Percentiles rank a stretch among this genome's conserved stretches.
phyloP scores from a whole-genome alignment of 2,797 vertebrate species.

The Mallotus villosus region DNA sequence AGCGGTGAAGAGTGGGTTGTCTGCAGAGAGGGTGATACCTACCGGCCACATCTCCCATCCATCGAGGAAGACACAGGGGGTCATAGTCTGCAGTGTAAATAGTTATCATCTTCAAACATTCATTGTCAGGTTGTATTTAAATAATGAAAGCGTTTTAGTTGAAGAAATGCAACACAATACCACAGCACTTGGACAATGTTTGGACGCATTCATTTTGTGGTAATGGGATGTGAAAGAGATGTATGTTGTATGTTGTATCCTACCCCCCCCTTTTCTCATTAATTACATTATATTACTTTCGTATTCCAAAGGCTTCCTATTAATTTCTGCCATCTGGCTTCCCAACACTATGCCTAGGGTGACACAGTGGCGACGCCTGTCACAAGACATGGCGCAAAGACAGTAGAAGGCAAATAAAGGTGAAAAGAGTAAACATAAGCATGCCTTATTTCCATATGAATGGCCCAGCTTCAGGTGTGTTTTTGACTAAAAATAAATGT shows the following conservation, averaged over 20 bases:
- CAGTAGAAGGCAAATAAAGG: conserved; percentile 48
- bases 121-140: no score
- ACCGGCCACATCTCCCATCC: conserved; percentile 47
- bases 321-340: conserved; percentile 47
- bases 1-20: conserved; percentile 47
- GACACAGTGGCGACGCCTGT: conserved; percentile 46
- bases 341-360: conserved; percentile 47
- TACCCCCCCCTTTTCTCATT: not conserved
- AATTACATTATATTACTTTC: not conserved
- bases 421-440: not conserved
- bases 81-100: conserved; percentile 43
- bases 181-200: no score
- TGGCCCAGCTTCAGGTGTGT: not conserved
- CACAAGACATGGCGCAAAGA: conserved; percentile 31
- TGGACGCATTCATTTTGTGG: no score
- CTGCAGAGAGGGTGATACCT: conserved; percentile 50
- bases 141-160: no score
- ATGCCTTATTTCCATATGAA: conserved; percentile 2
- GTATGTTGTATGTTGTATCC: no score
- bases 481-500: conserved; percentile 31
- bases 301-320: conserved; percentile 28
- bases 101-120: no score
- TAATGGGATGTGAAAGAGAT: no score
- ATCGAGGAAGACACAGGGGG: conserved; percentile 35
- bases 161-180: no score